Percentiles rank a stretch among this genome's conserved stretches.
Conservation (phyloP, 1,140 invertebrate genomes). For the Eurosta solidaginis region DNA sequence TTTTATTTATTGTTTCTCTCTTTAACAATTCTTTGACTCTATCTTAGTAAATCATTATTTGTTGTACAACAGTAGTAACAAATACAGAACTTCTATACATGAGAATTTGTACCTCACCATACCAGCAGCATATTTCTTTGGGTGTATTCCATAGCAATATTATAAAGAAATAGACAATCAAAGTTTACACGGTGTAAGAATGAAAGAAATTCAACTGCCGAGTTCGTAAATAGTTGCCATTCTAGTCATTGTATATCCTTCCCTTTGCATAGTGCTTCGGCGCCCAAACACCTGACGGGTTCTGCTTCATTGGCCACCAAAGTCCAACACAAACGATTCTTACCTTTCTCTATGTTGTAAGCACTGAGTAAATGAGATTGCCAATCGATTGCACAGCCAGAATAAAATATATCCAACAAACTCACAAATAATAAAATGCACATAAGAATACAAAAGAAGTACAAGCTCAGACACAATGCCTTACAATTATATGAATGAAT, state of each 20-base stretch:
- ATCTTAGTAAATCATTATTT: no score
- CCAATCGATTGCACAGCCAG: conserved; percentile 9
- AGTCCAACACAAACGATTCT: not conserved
- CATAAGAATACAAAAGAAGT: not conserved
- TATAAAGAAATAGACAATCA: no score
- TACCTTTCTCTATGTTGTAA: not conserved
- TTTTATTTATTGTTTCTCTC: no score
- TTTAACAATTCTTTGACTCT: no score
- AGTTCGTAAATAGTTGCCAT: not conserved
- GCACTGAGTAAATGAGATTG: conserved; percentile 17
- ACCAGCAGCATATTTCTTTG: not conserved
- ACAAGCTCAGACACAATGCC: conserved; percentile 1
- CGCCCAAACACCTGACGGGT: not conserved
- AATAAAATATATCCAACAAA: conserved; percentile 5
- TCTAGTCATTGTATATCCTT: not conserved
- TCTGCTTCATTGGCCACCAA: not conserved
- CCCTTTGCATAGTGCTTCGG: not conserved
- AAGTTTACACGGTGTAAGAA: not conserved
- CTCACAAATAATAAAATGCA: not conserved
- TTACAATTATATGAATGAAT: not conserved
- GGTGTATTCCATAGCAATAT: not conserved
- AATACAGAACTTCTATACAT: no score
- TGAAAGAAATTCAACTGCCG: not conserved
- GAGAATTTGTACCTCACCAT: no score
- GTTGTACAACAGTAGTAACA: no score